Percentiles rank a stretch among this genome's conserved stretches.
These are phyloP conservation scores for Poeciliopsis infans DNA, from an alignment of 2,797 vertebrate species.

Conservation along the genomic window DNA sequence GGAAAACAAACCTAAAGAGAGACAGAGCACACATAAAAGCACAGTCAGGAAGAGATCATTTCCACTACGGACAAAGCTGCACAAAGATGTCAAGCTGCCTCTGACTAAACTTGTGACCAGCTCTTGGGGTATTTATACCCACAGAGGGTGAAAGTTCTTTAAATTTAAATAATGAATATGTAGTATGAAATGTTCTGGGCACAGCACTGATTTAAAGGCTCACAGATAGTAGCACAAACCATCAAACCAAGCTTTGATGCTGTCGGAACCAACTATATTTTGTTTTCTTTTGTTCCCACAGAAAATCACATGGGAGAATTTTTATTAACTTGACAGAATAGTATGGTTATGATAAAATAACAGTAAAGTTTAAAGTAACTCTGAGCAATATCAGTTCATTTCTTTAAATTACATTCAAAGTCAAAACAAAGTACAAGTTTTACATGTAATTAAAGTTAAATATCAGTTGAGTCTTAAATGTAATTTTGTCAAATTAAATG, in stretches of 20 bases:
- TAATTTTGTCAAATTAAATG: not conserved
- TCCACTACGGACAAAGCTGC: conserved; percentile 45
- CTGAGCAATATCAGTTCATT: not conserved
- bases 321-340: not conserved
- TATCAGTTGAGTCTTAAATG: not conserved
- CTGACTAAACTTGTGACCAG: conserved; percentile 47
- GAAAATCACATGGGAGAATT: not conserved
- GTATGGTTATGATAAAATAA: not conserved
- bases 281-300: not conserved
- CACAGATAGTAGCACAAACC: conserved; percentile 7
- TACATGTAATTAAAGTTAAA: not conserved
- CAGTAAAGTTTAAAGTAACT: not conserved
- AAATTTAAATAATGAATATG: not conserved
- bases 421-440: not conserved
- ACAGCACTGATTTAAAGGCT: not conserved
- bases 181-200: not conserved
- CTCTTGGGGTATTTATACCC: not conserved
- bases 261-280: conserved; percentile 52
- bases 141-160: not conserved
- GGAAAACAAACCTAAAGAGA: conserved; percentile 14
- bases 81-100: conserved; percentile 51
- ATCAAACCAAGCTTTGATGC: conserved; percentile 35
- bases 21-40: conserved; percentile 28
- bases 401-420: not conserved
- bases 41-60: conserved; percentile 16